Conservation (phyloP, 64 coral and sea anemone species). For the Pocillopora damicornis region DNA sequence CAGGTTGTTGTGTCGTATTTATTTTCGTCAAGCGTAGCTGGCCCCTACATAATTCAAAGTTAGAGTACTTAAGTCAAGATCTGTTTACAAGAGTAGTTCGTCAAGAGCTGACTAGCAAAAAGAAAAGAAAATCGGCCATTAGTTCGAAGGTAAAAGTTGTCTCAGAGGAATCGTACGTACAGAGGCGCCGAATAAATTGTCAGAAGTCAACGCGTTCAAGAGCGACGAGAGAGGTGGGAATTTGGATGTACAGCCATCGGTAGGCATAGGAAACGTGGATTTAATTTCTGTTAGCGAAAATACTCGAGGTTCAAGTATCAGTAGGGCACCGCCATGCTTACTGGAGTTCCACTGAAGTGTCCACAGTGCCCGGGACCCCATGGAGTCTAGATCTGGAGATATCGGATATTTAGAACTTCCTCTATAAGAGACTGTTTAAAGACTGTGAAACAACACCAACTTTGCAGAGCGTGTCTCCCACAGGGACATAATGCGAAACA, state of each 20-base stretch:
- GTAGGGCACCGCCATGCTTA: no score
- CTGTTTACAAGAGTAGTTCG: no score
- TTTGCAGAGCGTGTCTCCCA: not conserved
- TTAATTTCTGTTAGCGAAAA: not conserved
- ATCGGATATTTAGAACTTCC: not conserved
- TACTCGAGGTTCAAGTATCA: no score
- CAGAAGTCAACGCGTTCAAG: no score
- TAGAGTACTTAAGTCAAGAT: no score
- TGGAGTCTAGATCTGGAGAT: constrained; percentile 3
- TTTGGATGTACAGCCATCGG: constrained; percentile 4
- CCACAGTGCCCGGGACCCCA: constrained; percentile 38
- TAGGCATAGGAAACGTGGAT: not conserved
- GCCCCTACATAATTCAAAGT: no score
- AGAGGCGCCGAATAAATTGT: no score
- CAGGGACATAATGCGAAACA: constrained; percentile 48
- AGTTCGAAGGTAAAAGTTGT: not conserved
- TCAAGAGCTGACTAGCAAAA: no score
- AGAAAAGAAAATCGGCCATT: not conserved
- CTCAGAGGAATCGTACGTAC: not conserved
- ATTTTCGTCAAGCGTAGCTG: no score
- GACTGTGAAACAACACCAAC: constrained; percentile 26
- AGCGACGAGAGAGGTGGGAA: constrained; percentile 5
- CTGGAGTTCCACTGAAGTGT: no score
- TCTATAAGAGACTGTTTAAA: constrained; percentile 34
- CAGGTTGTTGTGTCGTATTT: no score